Percentiles rank a stretch among this genome's conserved stretches.
Evolutionary conservation across 2,888 invertebrate genomes (phyloP).

Genomic region (Galerucella calmariensis): DNA sequence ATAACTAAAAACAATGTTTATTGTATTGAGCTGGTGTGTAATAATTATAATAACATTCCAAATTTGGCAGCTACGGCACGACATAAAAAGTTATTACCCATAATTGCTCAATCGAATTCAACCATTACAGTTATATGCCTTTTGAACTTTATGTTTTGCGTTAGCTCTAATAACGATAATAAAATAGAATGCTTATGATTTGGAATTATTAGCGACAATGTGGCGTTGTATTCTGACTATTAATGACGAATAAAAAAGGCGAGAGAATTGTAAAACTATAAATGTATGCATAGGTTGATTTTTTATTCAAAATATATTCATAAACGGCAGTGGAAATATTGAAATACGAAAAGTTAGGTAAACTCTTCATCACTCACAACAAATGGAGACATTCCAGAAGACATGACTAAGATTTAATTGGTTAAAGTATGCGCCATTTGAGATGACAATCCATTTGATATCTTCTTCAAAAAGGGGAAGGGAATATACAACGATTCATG

Average conservation of each 20-base stretch:
- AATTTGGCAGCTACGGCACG: constrained; percentile 16
- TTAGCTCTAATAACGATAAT: constrained; percentile 21
- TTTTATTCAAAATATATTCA: too few relatives aligned
- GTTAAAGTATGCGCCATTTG: too few relatives aligned
- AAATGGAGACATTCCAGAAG: too few relatives aligned
- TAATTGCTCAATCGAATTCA: constrained; percentile 30
- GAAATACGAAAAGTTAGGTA: too few relatives aligned
- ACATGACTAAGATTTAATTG: too few relatives aligned
- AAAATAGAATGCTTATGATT: constrained; percentile 20
- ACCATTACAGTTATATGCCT: constrained; percentile 26
- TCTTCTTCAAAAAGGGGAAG: too few relatives aligned
- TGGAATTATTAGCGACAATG: constrained; percentile 13
- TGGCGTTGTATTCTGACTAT: background rate
- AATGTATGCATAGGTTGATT: too few relatives aligned
- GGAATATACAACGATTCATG: too few relatives aligned
- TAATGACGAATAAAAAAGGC: background rate
- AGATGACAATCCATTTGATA: too few relatives aligned
- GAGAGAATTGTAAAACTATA: background rate
- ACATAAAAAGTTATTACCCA: constrained; percentile 30
- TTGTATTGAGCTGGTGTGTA: background rate
- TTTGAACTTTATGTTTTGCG: constrained; percentile 24
- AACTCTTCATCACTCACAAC: too few relatives aligned
- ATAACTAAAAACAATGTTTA: background rate
- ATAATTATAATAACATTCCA: constrained; percentile 1
- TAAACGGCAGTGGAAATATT: too few relatives aligned